Base-by-base conservation (phyloP, 2,113 vertebrate species). In the Callorhinus ursinus region DNA sequence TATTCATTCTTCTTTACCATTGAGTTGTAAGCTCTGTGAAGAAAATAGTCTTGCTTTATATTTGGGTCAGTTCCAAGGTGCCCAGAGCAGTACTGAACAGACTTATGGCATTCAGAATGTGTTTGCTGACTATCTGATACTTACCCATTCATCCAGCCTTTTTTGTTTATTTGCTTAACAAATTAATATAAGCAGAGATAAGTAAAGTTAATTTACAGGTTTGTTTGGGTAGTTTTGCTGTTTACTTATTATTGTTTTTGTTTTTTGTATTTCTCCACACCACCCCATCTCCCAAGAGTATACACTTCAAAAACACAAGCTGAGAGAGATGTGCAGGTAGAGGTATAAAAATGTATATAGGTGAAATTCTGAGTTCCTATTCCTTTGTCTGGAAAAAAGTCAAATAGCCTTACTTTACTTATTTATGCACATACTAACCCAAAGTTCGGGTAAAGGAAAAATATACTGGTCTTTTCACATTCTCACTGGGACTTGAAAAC, bases 361-460 rank as follows among this genome's bases (percentile, higher is more conserved):
- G 79, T 63, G 61, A 77, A 83, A 74, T 33, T 95, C 28, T 39
- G n/a, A 49, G 7, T 69, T 96, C 72, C 51, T 82, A 5, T 82
- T 59, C 18, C 33, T 80, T 22, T 84, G 5, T 36, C 80, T 95
- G 53, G 51, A 91, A 91, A 93, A 39, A 88, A 89, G 71, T 61
- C 49, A 65, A 85, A 96, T 42, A 74, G 31, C 21, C 77, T 61
- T 22, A 46, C 74, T 95, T 97, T 49, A 84, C 8, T 91, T 96
- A 86, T 80, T 96, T 92, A 96, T 96, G 28, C 67, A 91, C 36
- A 88, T 77, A 76, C 31, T 55, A 92, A 79, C 72, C 77, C 76
- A 55, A 91, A 92, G 80, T 79, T 96, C 83, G 79, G 72, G 33
- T 81, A 61, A 93, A 90, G 59, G 67, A 91, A 77, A 85, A 11